Evolutionary conservation across 2,113 vertebrate species (phyloP).

Genomic region (Sardina pilchardus): DNA sequence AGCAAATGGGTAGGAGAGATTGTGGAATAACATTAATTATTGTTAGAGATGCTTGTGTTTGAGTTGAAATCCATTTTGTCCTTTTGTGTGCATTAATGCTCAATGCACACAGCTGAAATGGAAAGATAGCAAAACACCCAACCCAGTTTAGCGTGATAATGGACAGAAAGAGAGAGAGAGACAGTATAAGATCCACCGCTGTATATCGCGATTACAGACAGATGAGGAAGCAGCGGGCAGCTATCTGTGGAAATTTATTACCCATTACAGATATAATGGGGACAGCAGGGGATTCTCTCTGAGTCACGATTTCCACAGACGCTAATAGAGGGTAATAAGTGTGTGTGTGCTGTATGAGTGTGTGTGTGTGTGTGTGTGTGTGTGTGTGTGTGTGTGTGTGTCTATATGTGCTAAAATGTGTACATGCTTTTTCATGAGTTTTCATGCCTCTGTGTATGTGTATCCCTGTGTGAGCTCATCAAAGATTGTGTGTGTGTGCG

Average conservation of each 20-base stretch:
- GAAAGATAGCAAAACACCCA: background rate
- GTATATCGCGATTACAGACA: constrained; percentile 1
- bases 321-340: constrained; percentile 52
- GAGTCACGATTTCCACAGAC: constrained; percentile 47
- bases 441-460: background rate
- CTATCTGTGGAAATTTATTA: constrained; percentile 68
- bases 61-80: background rate
- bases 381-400: constrained; percentile 8
- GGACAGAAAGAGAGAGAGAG: background rate
- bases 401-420: no score
- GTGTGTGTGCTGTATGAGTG: constrained; percentile 49
- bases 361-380: constrained; percentile 42
- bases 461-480: background rate
- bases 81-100: background rate
- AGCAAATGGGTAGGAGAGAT: no score
- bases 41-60: background rate
- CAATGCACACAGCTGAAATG: background rate
- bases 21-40: background rate
- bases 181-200: background rate
- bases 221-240: constrained; percentile 53
- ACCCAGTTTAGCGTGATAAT: background rate
- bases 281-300: constrained; percentile 57
- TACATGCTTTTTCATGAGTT: background rate
- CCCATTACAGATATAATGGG: constrained; percentile 64
- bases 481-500: background rate